phyloP scores from a whole-genome alignment of 2,888 invertebrate genomes.

The Dorcus parallelipipedus region DNA sequence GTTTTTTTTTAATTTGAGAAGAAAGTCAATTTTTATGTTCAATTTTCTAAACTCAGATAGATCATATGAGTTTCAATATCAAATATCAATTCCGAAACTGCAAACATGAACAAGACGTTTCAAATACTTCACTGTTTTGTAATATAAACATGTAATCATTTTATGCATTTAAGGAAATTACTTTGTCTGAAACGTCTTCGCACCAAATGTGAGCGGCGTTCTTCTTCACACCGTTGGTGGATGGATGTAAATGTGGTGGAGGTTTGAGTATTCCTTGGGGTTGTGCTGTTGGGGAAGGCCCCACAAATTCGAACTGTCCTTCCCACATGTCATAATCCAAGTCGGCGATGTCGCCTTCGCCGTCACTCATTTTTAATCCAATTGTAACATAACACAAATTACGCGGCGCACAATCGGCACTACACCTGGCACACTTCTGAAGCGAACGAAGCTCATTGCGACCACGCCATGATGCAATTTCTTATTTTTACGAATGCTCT shows the following conservation, averaged over 20 bases:
- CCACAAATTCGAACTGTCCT: slow-evolving; percentile 83
- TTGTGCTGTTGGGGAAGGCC: slow-evolving; percentile 45
- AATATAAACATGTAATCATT: background rate
- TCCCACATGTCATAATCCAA: slow-evolving; percentile 87
- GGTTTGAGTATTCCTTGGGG: slow-evolving; percentile 35
- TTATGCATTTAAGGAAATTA: slow-evolving; percentile 38
- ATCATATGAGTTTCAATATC: background rate
- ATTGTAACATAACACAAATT: too few relatives aligned
- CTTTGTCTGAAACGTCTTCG: slow-evolving; percentile 61
- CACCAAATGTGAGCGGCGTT: slow-evolving; percentile 57
- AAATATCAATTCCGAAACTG: background rate
- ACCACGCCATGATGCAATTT: too few relatives aligned
- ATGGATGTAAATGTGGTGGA: slow-evolving; percentile 22
- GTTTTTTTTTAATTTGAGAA: too few relatives aligned
- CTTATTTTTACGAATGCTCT: too few relatives aligned
- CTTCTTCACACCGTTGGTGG: slow-evolving; percentile 56
- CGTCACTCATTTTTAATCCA: slow-evolving; percentile 46
- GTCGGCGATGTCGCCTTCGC: slow-evolving; percentile 55
- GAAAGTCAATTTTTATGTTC: too few relatives aligned
- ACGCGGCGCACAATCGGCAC: too few relatives aligned
- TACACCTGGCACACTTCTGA: background rate
- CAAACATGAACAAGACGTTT: background rate
- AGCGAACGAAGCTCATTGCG: too few relatives aligned
- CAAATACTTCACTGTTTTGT: background rate
- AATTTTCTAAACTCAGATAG: too few relatives aligned